Percentiles rank a stretch among this genome's conserved stretches.
phyloP scores from a whole-genome alignment of 92 coral and sea anemone species.

The Porites rus region DNA sequence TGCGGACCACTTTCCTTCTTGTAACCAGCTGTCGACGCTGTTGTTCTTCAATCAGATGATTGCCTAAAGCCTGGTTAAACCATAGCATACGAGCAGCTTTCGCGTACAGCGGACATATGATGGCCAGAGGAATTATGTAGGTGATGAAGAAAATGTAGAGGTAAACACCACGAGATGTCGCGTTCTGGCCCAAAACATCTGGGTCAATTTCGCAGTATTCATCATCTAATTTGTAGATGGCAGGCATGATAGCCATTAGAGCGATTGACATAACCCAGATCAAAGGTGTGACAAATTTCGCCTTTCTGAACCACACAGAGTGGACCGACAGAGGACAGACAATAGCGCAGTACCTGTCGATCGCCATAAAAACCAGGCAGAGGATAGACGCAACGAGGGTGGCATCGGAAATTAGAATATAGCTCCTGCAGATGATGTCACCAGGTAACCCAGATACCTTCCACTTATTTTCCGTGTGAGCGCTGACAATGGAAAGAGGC shows the following conservation, averaged over 20 bases:
- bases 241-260: background rate
- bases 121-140: too few relatives aligned
- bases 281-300: background rate
- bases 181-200: background rate
- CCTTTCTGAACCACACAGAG: conserved; percentile 8
- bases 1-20: conserved; percentile 7
- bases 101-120: background rate
- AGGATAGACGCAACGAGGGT: conserved; percentile 69
- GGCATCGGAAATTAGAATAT: conserved; percentile 33
- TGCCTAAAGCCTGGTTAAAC: background rate
- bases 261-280: conserved; percentile 4
- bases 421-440: background rate
- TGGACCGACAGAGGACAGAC: conserved; percentile 58
- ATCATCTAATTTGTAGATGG: background rate
- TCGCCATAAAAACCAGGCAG: conserved; percentile 55
- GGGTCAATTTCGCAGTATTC: background rate
- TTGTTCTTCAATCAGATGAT: background rate
- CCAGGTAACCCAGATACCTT: conserved; percentile 43
- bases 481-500: conserved; percentile 54
- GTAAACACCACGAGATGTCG: too few relatives aligned
- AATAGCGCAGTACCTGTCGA: conserved; percentile 68
- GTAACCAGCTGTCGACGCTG: background rate
- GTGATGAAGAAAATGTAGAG: too few relatives aligned
- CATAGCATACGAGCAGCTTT: background rate
- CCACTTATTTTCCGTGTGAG: conserved; percentile 39